A percentile compares a stretch with the other conserved stretches of the same genome.
Conservation (phyloP, 2,888 invertebrate species). For the Erebia aethiops region DNA sequence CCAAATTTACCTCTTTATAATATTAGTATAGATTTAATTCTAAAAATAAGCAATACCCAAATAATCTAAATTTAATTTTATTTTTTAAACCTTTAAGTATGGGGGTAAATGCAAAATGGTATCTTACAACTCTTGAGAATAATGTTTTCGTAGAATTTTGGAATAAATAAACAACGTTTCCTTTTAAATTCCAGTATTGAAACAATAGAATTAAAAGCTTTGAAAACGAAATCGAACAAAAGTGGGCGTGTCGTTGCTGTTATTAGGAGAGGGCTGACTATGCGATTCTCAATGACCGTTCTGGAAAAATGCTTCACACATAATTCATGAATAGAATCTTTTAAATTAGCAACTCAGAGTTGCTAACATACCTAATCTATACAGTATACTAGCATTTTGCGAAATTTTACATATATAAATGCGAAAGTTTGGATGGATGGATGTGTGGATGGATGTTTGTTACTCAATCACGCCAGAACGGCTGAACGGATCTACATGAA, state of each 20-base stretch:
- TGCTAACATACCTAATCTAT: no score
- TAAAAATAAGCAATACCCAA: no score
- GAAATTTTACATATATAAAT: no score
- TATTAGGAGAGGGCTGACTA: neutral
- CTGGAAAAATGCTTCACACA: neutral
- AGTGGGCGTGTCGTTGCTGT: neutral
- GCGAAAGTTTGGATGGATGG: no score
- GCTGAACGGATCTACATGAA: no score
- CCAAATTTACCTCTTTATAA: no score
- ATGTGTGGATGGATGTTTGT: no score
- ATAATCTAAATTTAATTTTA: no score
- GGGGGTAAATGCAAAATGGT: neutral
- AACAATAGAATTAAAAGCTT: slow-evolving; percentile 16
- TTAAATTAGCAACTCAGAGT: neutral
- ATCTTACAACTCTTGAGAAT: neutral
- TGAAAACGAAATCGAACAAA: neutral
- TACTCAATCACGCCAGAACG: no score
- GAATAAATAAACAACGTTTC: neutral
- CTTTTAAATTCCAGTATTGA: neutral
- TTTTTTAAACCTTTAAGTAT: neutral
- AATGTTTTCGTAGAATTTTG: neutral
- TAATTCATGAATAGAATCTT: neutral
- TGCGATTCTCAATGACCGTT: neutral
- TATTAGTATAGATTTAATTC: no score
- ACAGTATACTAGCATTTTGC: no score